Percentiles rank a stretch among this genome's conserved stretches.
phyloP scores from a whole-genome alignment of 2,113 vertebrate genomes.

The Zosterops borbonicus region DNA sequence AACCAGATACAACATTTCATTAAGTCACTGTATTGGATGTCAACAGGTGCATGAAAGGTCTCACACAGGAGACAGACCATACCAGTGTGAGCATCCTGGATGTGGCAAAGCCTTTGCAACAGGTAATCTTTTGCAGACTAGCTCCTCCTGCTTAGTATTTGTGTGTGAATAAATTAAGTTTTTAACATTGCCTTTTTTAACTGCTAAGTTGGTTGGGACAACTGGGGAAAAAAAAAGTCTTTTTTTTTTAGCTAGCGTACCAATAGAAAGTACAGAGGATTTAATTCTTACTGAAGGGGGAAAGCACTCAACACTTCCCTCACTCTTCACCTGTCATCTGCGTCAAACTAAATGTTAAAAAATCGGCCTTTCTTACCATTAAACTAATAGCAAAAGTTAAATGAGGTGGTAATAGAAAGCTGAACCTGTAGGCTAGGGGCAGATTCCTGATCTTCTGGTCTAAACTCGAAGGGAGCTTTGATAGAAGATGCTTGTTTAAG shows the following conservation, averaged over 20 bases:
- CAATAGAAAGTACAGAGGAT: neutral
- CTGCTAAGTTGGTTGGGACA: neutral
- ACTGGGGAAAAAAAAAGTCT: neutral
- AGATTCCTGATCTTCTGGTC: neutral
- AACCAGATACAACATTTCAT: neutral
- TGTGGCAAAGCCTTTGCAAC: conserved; percentile 99
- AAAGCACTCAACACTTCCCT: neutral
- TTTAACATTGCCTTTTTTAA: neutral
- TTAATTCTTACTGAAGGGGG: neutral
- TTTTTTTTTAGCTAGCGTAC: neutral
- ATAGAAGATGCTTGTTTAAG: neutral
- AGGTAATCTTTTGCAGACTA: conserved; percentile 76
- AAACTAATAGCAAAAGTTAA: neutral
- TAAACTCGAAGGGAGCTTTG: neutral
- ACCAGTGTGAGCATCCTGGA: conserved; percentile 90
- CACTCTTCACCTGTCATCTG: neutral
- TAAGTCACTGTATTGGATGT: neutral
- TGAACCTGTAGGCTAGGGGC: neutral
- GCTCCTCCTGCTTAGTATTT: neutral
- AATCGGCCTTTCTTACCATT: neutral
- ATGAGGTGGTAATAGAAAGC: neutral
- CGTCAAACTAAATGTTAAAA: neutral
- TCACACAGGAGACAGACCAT: conserved; percentile 96
- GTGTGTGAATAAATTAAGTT: neutral
- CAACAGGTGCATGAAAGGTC: conserved; percentile 94